A percentile compares a stretch with the other conserved stretches of the same genome.
These are phyloP conservation scores for Melieria crassipennis DNA, from an alignment of 2,888 invertebrate species.

Conservation along the genomic window DNA sequence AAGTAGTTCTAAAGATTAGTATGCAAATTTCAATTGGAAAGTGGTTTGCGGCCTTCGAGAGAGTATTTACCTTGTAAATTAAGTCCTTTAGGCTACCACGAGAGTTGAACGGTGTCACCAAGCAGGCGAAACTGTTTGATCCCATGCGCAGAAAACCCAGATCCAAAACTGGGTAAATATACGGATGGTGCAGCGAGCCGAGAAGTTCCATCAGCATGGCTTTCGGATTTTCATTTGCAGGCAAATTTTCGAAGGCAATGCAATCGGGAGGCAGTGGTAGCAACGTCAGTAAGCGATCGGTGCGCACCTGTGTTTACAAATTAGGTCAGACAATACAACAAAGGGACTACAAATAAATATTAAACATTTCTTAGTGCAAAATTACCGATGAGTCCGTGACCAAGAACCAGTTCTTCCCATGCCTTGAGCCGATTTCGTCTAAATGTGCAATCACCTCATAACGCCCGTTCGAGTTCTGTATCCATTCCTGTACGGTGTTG, in stretches of 20 bases:
- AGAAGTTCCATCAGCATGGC: constrained; percentile 83
- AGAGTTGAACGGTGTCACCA: constrained; percentile 85
- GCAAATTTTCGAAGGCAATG: constrained; percentile 66
- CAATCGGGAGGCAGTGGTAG: constrained; percentile 65
- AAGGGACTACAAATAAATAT: neutral
- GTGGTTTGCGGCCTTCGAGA: neutral
- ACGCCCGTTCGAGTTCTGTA: constrained; percentile 71
- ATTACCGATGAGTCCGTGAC: constrained; percentile 81
- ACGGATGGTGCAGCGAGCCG: constrained; percentile 88
- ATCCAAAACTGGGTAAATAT: constrained; percentile 89
- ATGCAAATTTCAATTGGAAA: neutral
- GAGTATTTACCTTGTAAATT: constrained; percentile 78
- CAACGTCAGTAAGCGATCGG: constrained; percentile 65
- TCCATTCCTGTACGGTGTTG: constrained; percentile 68
- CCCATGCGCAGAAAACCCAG: constrained; percentile 75
- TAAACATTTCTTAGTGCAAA: neutral
- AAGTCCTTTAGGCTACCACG: constrained; percentile 90
- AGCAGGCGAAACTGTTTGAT: constrained; percentile 74
- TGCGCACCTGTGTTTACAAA: constrained; percentile 58
- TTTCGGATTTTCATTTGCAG: constrained; percentile 73
- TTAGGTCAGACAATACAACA: neutral
- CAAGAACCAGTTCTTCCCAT: constrained; percentile 91
- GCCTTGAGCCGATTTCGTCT: constrained; percentile 83
- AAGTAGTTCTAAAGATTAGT: constrained; percentile 2
- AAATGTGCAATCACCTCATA: constrained; percentile 84